phyloP scores from a whole-genome alignment of 2,113 vertebrate genomes.

The Menidia beryllina region DNA sequence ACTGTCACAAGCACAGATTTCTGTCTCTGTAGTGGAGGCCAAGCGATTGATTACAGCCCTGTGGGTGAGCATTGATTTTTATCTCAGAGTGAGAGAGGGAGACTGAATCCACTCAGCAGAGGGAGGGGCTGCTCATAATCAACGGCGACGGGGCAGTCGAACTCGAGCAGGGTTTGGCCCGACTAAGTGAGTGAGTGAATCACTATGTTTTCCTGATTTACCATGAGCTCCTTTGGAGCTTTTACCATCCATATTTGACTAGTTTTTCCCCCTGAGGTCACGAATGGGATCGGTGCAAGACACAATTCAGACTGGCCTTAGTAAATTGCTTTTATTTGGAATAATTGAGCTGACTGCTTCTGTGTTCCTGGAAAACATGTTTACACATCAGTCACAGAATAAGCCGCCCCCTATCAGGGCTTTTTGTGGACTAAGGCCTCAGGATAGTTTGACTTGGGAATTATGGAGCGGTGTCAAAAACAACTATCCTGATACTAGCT shows the following conservation, averaged over 20 bases:
- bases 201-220: slow-evolving; percentile 22
- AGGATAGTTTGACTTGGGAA: too few species aligned
- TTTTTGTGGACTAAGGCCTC: too few species aligned
- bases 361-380: not conserved
- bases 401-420: not conserved
- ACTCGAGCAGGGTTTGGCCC: slow-evolving; percentile 46
- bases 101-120: slow-evolving; percentile 48
- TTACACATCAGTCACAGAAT: not conserved
- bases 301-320: not conserved
- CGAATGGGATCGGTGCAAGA: not conserved
- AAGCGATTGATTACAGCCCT: slow-evolving; percentile 60
- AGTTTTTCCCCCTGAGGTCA: not conserved
- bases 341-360: not conserved
- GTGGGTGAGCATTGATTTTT: slow-evolving; percentile 68
- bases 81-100: slow-evolving; percentile 50
- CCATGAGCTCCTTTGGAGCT: not conserved
- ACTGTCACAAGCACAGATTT: slow-evolving; percentile 36
- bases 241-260: not conserved
- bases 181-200: slow-evolving; percentile 34
- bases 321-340: not conserved
- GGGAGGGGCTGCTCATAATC: slow-evolving; percentile 35
- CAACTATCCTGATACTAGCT: too few species aligned
- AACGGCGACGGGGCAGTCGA: slow-evolving; percentile 37
- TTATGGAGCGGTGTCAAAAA: too few species aligned
- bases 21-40: slow-evolving; percentile 36